A percentile compares a stretch with the other conserved stretches of the same genome.
Evolutionary conservation across 2,113 vertebrate species (phyloP).

Genomic region (Oxyura jamaicensis): DNA sequence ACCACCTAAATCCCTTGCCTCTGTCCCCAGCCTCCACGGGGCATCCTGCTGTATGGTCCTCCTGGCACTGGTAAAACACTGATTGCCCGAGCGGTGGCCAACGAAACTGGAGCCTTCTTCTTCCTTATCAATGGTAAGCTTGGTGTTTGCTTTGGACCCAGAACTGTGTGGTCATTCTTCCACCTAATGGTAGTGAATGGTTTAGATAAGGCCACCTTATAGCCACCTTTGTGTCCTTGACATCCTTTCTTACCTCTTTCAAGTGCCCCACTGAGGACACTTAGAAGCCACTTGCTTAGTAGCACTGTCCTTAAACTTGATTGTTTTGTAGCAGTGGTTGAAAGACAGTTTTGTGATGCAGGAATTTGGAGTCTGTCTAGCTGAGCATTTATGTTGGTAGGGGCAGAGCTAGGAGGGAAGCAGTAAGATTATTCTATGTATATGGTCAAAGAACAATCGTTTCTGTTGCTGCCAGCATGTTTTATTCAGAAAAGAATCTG

Average conservation of each 20-base stretch:
- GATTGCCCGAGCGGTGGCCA: conserved; percentile 97
- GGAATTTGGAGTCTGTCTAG: background rate
- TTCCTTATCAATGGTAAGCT: conserved; percentile 94
- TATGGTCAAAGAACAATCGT: background rate
- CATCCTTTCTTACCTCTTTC: background rate
- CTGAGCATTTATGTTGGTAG: background rate
- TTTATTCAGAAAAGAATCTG: background rate
- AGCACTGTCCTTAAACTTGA: background rate
- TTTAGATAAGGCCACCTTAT: background rate
- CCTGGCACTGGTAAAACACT: conserved; percentile 98
- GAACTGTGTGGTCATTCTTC: background rate
- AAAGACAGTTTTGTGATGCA: background rate
- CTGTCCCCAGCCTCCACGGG: conserved; percentile 89
- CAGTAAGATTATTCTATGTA: background rate
- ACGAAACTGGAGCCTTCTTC: conserved; percentile 98
- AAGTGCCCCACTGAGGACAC: background rate
- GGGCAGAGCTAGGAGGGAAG: background rate
- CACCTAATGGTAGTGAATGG: background rate
- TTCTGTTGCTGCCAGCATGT: background rate
- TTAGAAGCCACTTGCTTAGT: background rate
- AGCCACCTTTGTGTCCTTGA: accelerated
- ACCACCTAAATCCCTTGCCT: background rate
- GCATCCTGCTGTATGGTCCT: conserved; percentile 95
- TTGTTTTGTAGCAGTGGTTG: background rate
- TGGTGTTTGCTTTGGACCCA: background rate